Evolutionary conservation across 2,888 invertebrate genomes (phyloP).

Genomic region (Philereme transversata): DNA sequence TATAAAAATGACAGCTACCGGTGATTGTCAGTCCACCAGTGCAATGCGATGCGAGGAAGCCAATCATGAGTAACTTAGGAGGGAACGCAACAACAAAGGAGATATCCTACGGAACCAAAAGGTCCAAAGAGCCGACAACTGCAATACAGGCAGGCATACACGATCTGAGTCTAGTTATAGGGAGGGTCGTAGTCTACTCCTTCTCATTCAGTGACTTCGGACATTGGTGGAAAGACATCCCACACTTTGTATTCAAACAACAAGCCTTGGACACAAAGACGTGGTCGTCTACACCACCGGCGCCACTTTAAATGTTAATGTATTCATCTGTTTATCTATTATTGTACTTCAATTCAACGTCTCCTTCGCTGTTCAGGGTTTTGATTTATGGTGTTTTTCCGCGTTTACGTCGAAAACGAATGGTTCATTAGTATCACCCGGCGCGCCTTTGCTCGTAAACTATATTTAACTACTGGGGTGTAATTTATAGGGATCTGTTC

Average conservation of each 20-base stretch:
- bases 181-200: too few species aligned
- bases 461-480: conserved; percentile 4
- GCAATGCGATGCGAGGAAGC: too few species aligned
- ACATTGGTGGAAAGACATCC: background rate
- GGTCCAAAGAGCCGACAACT: too few species aligned
- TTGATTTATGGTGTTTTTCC: conserved; percentile 25
- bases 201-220: too few species aligned
- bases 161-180: too few species aligned
- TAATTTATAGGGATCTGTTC: conserved; percentile 12
- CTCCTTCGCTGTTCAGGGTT: conserved; percentile 10
- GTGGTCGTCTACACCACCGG: conserved; percentile 1
- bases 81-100: too few species aligned
- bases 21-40: too few species aligned
- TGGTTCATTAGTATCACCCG: conserved; percentile 10
- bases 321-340: conserved; percentile 18
- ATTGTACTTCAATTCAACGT: conserved; percentile 15
- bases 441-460: conserved; percentile 12
- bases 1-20: too few species aligned
- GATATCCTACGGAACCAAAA: too few species aligned
- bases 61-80: too few species aligned
- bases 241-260: conserved; percentile 4
- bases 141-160: too few species aligned
- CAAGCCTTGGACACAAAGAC: conserved; percentile 4
- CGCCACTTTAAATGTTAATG: conserved; percentile 22
- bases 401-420: conserved; percentile 19